Evolutionary conservation across 2,888 invertebrate species (phyloP), one percentile per base, ranked within the genome.

Genomic region (Trichogramma evanescens): DNA sequence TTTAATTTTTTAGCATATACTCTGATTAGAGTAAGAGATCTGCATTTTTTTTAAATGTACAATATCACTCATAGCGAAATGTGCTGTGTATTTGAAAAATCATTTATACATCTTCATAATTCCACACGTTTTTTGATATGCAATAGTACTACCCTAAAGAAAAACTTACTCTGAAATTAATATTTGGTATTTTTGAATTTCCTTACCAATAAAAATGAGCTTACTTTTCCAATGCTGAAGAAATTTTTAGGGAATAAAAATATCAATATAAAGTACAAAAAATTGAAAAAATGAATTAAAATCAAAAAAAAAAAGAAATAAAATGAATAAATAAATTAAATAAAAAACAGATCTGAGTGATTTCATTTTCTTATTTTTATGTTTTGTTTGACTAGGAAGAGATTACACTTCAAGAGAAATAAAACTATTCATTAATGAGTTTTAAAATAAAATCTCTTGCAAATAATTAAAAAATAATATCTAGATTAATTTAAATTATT

Each of bases 121-220:
- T 69, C 71, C 71, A 59, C 58, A 49, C 61, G n/a, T 72, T 71
- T 71, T 73, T 73, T 76, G 76, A 76, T 76, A 76, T 76, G 76
- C 76, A 74, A 75, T 74, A 74, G 69, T 71, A 74, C 71, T 74
- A 70, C 70, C 66, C 74, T 75, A 76, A 76, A 70, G 69, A 74
- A 64, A 75, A 74, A 69, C 72, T 72, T 71, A 73, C 71, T 70
- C 75, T 75, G 73, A 67, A 70, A 72, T 70, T 75, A 69, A 74
- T 74, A 76, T 76, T 76, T 76, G 76, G 77, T 77, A 77, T 77
- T 71, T 76, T 71, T 76, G 76, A 76, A 75, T 76, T 76, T 75
- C 74, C 72, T 74, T 70, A 73, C 70, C 70, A 69, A 68, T 63
- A 66, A 70, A 65, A 54, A 65, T 66, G 68, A 56, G 65, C 66